phyloP scores from a whole-genome alignment of 2,113 vertebrate species.

The Oophaga pumilio region DNA sequence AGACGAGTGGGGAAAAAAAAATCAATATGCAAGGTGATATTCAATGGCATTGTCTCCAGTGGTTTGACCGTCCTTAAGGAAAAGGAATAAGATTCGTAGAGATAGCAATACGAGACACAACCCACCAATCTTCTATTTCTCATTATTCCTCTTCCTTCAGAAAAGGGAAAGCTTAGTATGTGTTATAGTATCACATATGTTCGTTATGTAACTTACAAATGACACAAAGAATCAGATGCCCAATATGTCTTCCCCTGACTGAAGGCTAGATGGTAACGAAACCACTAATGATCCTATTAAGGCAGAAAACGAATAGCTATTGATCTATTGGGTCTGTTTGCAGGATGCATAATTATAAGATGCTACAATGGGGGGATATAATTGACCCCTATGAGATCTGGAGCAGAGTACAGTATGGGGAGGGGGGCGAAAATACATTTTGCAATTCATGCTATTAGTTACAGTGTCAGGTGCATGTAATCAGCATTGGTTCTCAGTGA shows the following conservation, averaged over 20 bases:
- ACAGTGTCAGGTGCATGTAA: constrained; percentile 49
- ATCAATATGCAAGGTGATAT: background rate
- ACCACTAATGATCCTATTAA: constrained; percentile 41
- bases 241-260: constrained; percentile 2
- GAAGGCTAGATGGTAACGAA: constrained; percentile 6
- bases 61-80: background rate
- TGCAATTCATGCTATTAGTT: constrained; percentile 23
- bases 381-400: constrained; percentile 34
- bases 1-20: background rate
- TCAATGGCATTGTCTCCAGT: background rate
- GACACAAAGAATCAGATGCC: background rate
- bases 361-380: background rate
- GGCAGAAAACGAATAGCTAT: constrained; percentile 10
- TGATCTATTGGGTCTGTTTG: constrained; percentile 30
- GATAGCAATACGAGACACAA: background rate
- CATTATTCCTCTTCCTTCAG: background rate
- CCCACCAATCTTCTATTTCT: background rate
- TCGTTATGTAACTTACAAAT: background rate
- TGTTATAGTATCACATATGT: background rate
- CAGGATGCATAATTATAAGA: constrained; percentile 10
- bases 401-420: background rate
- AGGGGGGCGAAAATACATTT: background rate
- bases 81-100: background rate
- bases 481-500: constrained; percentile 18
- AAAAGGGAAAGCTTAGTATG: background rate